Percentiles rank a stretch among this genome's conserved stretches.
Evolutionary conservation across 2,888 invertebrate genomes (phyloP).

Genomic region (Epirrita christyi): DNA sequence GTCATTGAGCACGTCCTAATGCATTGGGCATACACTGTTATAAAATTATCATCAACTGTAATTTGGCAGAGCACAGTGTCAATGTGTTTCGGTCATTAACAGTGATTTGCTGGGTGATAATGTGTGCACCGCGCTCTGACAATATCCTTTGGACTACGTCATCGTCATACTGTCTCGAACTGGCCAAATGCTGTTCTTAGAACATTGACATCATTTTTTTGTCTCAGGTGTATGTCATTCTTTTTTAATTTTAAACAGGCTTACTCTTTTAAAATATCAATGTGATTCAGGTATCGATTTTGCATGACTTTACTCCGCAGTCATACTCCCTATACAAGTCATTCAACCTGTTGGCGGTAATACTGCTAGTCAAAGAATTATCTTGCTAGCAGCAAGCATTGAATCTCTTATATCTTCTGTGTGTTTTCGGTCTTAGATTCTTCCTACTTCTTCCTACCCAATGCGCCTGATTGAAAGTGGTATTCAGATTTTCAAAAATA

Average conservation of each 20-base stretch:
- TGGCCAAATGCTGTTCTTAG: too few relatives aligned
- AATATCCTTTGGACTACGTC: conserved; percentile 15
- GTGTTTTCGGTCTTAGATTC: too few relatives aligned
- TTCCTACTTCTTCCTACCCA: too few relatives aligned
- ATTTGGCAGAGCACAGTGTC: conserved; percentile 17
- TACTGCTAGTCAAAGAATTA: not conserved
- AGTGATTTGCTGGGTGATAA: conserved; percentile 56
- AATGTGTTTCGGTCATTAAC: conserved; percentile 48
- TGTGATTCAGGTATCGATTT: not conserved
- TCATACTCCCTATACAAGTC: not conserved
- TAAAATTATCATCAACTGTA: conserved; percentile 17
- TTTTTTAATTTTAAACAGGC: too few relatives aligned
- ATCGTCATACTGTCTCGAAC: conserved; percentile 1
- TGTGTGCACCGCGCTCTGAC: conserved; percentile 37
- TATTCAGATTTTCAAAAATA: too few relatives aligned
- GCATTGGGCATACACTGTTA: conserved; percentile 11
- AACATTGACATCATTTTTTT: too few relatives aligned
- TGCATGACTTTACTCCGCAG: not conserved
- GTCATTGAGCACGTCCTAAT: not conserved
- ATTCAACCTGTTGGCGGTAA: not conserved
- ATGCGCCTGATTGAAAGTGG: too few relatives aligned
- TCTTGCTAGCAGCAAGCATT: too few relatives aligned
- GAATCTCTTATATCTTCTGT: too few relatives aligned
- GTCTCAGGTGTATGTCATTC: too few relatives aligned
- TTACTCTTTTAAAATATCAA: not conserved